A percentile compares a stretch with the other conserved stretches of the same genome.
These are phyloP conservation scores for Stegostoma tigrinum DNA, from an alignment of 2,113 vertebrate species.

Conservation along the genomic window DNA sequence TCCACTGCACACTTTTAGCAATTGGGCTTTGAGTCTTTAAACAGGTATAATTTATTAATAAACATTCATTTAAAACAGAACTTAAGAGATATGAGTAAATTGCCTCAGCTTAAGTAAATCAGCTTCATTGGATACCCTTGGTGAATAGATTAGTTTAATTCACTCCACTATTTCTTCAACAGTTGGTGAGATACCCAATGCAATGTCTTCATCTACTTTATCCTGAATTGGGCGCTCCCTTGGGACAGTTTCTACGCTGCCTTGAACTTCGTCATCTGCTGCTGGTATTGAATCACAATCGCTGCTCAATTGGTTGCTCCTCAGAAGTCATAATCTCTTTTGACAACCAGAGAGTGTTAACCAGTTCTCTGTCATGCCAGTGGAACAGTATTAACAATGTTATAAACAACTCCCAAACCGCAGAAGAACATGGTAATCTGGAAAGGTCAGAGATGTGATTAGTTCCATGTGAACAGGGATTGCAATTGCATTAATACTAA, in stretches of 20 bases:
- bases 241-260: neutral
- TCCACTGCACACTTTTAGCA: neutral
- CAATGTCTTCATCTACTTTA: neutral
- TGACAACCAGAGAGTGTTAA: neutral
- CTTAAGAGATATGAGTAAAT: neutral
- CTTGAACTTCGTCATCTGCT: neutral
- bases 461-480: neutral
- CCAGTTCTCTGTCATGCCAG: neutral
- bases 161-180: neutral
- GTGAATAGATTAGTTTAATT: neutral
- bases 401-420: neutral
- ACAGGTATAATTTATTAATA: neutral
- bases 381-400: neutral
- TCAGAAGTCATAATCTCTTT: neutral
- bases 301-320: neutral
- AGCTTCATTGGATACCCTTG: neutral
- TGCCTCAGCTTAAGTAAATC: neutral
- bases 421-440: neutral
- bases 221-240: neutral
- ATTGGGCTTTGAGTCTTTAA: neutral
- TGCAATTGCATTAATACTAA: neutral
- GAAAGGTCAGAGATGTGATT: neutral
- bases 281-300: neutral
- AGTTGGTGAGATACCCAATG: neutral
- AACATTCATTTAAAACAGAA: neutral